Conservation (phyloP, 2,888 invertebrate genomes). For the Dolichopus griseipennis region DNA sequence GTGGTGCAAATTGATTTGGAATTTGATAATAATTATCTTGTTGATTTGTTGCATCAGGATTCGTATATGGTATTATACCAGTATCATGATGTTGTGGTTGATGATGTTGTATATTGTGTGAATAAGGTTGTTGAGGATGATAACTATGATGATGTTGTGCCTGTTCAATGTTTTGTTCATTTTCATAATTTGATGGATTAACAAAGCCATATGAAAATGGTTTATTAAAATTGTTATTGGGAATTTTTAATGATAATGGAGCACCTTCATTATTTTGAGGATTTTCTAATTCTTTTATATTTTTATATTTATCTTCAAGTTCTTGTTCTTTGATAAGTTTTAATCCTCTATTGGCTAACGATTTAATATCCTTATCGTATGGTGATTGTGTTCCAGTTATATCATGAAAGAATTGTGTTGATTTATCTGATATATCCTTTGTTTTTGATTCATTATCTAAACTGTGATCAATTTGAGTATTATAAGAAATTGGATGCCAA, state of each 20-base stretch:
- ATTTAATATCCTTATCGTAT: not conserved
- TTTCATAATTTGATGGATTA: not conserved
- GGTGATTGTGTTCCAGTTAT: not conserved
- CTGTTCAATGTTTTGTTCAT: not conserved
- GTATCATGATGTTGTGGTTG: not conserved
- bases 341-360: not conserved
- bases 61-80: not conserved
- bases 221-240: not conserved
- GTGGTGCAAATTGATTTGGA: not conserved
- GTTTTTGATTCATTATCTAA: not conserved
- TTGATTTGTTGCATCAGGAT: not conserved
- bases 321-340: not conserved
- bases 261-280: not conserved
- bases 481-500: not conserved
- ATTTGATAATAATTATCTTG: not conserved
- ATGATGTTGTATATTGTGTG: not conserved
- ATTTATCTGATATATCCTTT: not conserved
- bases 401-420: not conserved
- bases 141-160: not conserved
- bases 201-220: not conserved
- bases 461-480: not conserved
- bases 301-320: not conserved
- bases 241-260: not conserved
- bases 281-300: not conserved
- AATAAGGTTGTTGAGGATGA: not conserved